A percentile compares a stretch with the other conserved stretches of the same genome.
Conservation (phyloP, 2,113 vertebrate genomes). For the Myocastor coypus region DNA sequence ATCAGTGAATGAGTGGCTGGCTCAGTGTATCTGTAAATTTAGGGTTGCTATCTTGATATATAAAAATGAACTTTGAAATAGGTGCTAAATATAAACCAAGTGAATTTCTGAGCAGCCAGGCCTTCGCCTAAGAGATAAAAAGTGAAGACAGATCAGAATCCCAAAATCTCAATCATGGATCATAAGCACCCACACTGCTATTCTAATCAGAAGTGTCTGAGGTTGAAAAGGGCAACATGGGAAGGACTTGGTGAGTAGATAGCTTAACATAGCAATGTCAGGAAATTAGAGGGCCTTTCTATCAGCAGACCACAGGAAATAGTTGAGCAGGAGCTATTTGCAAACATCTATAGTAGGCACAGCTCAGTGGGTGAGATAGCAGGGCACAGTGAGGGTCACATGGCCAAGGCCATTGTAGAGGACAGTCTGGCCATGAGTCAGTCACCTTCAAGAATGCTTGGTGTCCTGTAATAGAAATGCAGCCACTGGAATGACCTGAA, state of each 20-base stretch:
- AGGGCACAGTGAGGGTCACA: not conserved
- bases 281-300: not conserved
- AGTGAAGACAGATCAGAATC: not conserved
- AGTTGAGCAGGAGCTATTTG: not conserved
- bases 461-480: not conserved
- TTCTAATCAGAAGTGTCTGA: not conserved
- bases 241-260: not conserved
- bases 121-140: not conserved
- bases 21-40: conserved; percentile 14
- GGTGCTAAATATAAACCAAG: conserved; percentile 17
- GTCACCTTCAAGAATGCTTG: not conserved
- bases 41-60: conserved; percentile 25
- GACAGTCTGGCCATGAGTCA: not conserved
- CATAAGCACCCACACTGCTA: not conserved
- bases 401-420: not conserved
- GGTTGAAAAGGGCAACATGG: not conserved
- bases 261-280: not conserved
- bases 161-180: not conserved
- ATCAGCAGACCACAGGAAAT: not conserved
- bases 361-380: not conserved
- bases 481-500: not conserved
- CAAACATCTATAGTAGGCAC: not conserved
- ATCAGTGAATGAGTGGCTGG: not conserved
- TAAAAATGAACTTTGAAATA: conserved; percentile 55
- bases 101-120: not conserved